Evolutionary conservation across 2,888 invertebrate genomes (phyloP), one percentile per base, ranked within the genome.

Genomic region (Xylota segnis): DNA sequence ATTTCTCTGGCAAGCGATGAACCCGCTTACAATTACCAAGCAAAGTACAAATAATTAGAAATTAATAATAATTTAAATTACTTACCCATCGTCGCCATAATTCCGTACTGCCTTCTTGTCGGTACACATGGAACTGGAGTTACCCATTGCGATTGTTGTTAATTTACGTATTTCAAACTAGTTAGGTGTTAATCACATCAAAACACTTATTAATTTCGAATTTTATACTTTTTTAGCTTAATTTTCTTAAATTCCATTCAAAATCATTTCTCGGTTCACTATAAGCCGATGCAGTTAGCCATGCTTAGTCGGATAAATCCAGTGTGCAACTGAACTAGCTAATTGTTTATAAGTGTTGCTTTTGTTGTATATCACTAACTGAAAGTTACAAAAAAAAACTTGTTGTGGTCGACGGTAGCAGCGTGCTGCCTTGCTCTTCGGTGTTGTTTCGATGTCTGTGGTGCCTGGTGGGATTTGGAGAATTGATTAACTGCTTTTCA

Each of bases 101-200:
- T 88, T 88, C 47, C 90, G 89, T 79, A 90, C 87, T 37, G 91
- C 90, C 84, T 90, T 91, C 75, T 89, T 90, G 88, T 92, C 91
- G 37, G 90, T 88, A 83, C 92, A 92, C 78, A 92, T 89, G 63
- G 92, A 92, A 87, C 91, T 90, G 29, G 91, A 90, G 87, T 92
- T 92, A 37, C 92, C 92, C 92, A 92, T 92, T 87, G 32, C 72
- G 10, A 56, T 27, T 14, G 66, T 14, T 27, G 29, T 18, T 47
- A 16, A 5, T 16, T 6, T 34, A 2, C 54, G 9, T 40, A 45
- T 34, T 40, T 14, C 52, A 47, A 23, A 23, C 23, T 2, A 23
- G 14, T 23, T 5, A 18, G 4, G 5, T 16, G 7, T 56, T 12
- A n/a, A 18, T 74, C n/a, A 59, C 52, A 52, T 58, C 12, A 56